Evolutionary conservation across 2,888 invertebrate species (phyloP).

Genomic region (Gymnoscelis rufifasciata): DNA sequence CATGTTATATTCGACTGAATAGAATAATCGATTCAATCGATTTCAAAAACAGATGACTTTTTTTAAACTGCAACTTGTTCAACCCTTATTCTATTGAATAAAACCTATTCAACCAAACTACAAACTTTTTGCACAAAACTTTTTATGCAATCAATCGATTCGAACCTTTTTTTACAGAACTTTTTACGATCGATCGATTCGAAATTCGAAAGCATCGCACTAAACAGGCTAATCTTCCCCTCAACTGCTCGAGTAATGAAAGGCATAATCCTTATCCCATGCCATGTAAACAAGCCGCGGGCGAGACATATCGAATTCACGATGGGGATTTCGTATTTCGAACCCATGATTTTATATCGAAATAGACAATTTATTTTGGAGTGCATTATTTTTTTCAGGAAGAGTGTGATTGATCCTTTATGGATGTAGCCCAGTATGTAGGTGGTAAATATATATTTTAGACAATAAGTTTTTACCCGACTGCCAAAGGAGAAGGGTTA

Average conservation of each 20-base stretch:
- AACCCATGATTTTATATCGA: constrained; percentile 35
- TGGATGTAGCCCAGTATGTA: too few species aligned
- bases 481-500: too few species aligned
- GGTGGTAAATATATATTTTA: too few species aligned
- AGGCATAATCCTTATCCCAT: constrained; percentile 26
- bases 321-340: constrained; percentile 50
- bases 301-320: constrained; percentile 43
- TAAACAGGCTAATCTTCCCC: constrained; percentile 21
- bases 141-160: neutral
- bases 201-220: constrained; percentile 8
- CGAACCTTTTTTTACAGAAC: neutral
- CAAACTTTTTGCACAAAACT: too few species aligned
- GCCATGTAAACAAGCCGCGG: constrained; percentile 30
- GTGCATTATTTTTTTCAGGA: constrained; percentile 9
- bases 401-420: neutral
- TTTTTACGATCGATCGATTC: neutral
- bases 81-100: too few species aligned
- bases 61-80: too few species aligned
- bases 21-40: too few species aligned
- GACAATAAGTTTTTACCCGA: too few species aligned
- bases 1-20: too few species aligned
- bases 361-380: constrained; percentile 12
- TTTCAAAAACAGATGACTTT: too few species aligned
- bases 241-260: constrained; percentile 27
- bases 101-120: too few species aligned